Conservation (phyloP, 2,113 vertebrate species). For the Asarcornis scutulata region DNA sequence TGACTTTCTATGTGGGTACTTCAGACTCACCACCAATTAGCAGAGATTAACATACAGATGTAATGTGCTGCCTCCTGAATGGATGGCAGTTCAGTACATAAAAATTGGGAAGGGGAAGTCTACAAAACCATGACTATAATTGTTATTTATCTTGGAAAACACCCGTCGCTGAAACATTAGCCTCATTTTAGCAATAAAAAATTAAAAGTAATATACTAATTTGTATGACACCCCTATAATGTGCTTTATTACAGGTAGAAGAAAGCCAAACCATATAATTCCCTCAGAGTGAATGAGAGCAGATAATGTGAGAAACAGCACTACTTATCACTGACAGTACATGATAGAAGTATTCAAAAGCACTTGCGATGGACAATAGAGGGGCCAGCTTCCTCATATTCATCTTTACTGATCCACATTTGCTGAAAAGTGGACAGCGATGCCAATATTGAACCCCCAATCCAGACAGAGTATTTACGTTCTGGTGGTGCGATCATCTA, state of each 20-base stretch:
- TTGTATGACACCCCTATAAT: background rate
- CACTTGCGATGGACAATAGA: conserved; percentile 49
- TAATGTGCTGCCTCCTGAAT: background rate
- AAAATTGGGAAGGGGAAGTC: background rate
- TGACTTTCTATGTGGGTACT: background rate
- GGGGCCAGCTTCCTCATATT: conserved; percentile 44
- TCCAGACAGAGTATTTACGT: conserved; percentile 58
- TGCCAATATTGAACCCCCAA: conserved; percentile 3
- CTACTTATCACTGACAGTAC: background rate
- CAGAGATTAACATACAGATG: background rate
- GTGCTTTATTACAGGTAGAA: background rate
- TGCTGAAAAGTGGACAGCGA: conserved; percentile 40
- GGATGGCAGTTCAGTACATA: background rate
- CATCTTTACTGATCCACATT: conserved; percentile 54
- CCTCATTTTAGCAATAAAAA: background rate
- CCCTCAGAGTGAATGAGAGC: background rate
- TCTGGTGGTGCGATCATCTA: conserved; percentile 55
- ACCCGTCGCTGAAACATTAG: background rate
- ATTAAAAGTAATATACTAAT: background rate
- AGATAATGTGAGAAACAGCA: background rate
- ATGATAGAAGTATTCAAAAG: background rate
- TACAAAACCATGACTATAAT: background rate
- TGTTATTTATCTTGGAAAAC: background rate
- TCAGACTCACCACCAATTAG: background rate
- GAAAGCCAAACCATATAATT: background rate